Conservation (phyloP, 2,113 vertebrate genomes). For the Dipodomys spectabilis region DNA sequence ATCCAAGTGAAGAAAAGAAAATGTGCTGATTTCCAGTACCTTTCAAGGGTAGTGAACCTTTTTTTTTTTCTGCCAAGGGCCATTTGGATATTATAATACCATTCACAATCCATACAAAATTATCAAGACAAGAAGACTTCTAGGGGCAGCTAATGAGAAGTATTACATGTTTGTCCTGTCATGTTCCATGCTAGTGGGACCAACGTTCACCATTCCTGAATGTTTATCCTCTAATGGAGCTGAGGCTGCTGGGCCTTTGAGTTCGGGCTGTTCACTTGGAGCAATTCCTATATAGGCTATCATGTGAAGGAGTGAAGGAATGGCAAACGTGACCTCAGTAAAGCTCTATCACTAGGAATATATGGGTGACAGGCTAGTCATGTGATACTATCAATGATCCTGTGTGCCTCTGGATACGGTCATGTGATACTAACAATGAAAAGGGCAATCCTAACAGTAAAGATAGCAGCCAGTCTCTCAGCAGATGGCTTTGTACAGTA, state of each 20-base stretch:
- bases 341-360: background rate
- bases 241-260: background rate
- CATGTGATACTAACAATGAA: background rate
- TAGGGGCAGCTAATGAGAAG: too few species aligned
- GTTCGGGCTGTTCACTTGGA: background rate
- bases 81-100: too few species aligned
- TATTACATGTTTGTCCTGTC: too few species aligned
- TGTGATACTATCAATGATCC: background rate
- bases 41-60: background rate
- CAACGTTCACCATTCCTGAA: too few species aligned
- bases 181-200: too few species aligned
- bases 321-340: background rate
- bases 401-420: background rate
- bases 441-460: background rate
- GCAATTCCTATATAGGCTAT: background rate
- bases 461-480: background rate
- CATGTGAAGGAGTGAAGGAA: background rate
- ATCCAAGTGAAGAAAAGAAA: conserved; percentile 34
- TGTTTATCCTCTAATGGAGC: background rate
- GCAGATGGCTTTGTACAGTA: background rate
- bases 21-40: background rate
- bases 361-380: background rate
- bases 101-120: too few species aligned
- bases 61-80: too few species aligned
- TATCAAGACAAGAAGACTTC: too few species aligned